Conservation (phyloP, 1,140 invertebrate species). For the Plutomurus gul region DNA sequence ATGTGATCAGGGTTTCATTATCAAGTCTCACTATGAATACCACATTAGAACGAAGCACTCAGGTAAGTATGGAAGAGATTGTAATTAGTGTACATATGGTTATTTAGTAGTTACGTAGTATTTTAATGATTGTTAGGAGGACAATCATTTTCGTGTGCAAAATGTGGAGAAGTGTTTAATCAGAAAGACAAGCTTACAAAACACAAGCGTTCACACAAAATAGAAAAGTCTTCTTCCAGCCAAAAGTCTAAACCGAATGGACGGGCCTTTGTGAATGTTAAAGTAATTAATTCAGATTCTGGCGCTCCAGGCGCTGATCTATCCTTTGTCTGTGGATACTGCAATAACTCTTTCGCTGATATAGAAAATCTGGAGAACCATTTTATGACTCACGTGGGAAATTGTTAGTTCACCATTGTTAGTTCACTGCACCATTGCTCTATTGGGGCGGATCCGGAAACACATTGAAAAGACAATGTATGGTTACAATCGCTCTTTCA, state of each 20-base stretch:
- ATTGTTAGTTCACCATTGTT: too few relatives aligned
- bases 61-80: slow-evolving; percentile 55
- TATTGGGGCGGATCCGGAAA: too few relatives aligned
- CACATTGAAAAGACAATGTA: too few relatives aligned
- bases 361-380: slow-evolving; percentile 58
- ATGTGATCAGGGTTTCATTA: slow-evolving; percentile 53
- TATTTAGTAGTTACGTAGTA: background rate
- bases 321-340: slow-evolving; percentile 57
- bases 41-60: slow-evolving; percentile 57
- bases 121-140: slow-evolving; percentile 59
- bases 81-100: background rate
- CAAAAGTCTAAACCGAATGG: slow-evolving; percentile 37
- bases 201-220: slow-evolving; percentile 54
- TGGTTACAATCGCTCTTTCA: too few relatives aligned
- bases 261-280: slow-evolving; percentile 43
- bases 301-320: slow-evolving; percentile 52
- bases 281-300: slow-evolving; percentile 38
- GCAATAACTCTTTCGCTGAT: slow-evolving; percentile 57
- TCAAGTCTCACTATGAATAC: slow-evolving; percentile 53
- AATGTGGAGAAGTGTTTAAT: slow-evolving; percentile 62
- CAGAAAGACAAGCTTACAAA: slow-evolving; percentile 58
- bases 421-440: too few relatives aligned
- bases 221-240: slow-evolving; percentile 51
- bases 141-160: slow-evolving; percentile 62
- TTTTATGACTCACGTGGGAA: slow-evolving; percentile 56